Percentiles rank a stretch among this genome's conserved stretches.
These are phyloP conservation scores for Haplochromis burtoni DNA, from an alignment of 2,113 vertebrate species.

Conservation along the genomic window DNA sequence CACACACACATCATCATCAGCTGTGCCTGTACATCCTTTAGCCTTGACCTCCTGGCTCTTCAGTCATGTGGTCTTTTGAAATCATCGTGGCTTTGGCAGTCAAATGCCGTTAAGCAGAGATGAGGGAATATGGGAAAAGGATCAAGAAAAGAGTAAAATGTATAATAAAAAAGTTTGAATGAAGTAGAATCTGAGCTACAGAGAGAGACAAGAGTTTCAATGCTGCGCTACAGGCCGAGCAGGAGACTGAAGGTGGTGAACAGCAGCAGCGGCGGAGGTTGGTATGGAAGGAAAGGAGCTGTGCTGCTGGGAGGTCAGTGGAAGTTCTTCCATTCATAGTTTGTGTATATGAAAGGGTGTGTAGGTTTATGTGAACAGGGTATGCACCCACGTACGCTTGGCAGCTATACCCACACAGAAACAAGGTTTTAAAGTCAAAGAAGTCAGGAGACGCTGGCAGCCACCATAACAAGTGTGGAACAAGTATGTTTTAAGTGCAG, in stretches of 20 bases:
- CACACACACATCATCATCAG: slow-evolving; percentile 12
- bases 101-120: not conserved
- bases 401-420: not conserved
- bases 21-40: slow-evolving; percentile 34
- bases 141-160: not conserved
- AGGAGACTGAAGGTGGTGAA: not conserved
- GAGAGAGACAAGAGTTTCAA: not conserved
- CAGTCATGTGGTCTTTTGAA: slow-evolving; percentile 4
- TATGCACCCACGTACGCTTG: not conserved
- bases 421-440: not conserved
- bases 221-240: not conserved
- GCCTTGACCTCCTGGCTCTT: slow-evolving; percentile 18
- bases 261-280: not conserved
- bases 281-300: not conserved
- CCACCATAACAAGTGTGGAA: not conserved
- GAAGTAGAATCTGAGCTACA: not conserved
- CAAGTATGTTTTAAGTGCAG: not conserved
- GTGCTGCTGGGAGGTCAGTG: slow-evolving; percentile 14
- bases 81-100: not conserved
- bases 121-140: not conserved
- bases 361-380: not conserved
- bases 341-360: not conserved
- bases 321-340: not conserved
- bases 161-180: not conserved
- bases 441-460: not conserved